Evolutionary conservation across 2,113 vertebrate genomes (phyloP).

Genomic region (Semnopithecus entellus): DNA sequence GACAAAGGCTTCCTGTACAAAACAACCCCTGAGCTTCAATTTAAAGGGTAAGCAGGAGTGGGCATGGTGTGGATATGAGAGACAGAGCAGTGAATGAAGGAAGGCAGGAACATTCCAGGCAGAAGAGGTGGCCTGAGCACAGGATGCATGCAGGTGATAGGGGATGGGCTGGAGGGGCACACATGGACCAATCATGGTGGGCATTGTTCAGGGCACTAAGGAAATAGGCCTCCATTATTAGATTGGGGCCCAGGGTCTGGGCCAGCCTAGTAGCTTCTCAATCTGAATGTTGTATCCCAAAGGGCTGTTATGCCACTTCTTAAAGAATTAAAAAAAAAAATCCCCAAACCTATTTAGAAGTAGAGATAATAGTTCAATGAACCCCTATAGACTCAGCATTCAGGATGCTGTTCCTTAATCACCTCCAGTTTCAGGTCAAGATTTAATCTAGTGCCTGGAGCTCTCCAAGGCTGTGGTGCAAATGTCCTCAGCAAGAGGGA

Average conservation of each 20-base stretch:
- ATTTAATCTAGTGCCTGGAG: not conserved
- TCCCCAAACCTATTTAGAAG: not conserved
- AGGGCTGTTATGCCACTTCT: not conserved
- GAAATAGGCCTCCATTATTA: not conserved
- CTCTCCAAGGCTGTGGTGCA: not conserved
- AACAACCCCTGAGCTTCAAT: not conserved
- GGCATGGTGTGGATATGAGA: not conserved
- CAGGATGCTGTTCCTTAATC: not conserved
- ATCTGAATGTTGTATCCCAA: not conserved
- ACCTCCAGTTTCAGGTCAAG: not conserved
- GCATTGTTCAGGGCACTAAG: not conserved
- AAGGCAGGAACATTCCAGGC: not conserved
- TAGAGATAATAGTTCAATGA: not conserved
- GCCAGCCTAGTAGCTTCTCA: not conserved
- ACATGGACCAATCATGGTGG: accelerated
- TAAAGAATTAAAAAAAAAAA: not conserved
- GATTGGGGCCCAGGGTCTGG: not conserved
- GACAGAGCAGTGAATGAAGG: too few species aligned
- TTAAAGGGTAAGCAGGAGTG: not conserved
- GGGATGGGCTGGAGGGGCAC: not conserved
- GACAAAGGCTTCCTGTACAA: not conserved
- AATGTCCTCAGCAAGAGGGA: not conserved
- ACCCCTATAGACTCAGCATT: not conserved
- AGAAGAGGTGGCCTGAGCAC: not conserved
- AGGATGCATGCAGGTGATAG: too few species aligned